phyloP scores from a whole-genome alignment of 2,888 invertebrate species.

The Folsomia manolachei region DNA sequence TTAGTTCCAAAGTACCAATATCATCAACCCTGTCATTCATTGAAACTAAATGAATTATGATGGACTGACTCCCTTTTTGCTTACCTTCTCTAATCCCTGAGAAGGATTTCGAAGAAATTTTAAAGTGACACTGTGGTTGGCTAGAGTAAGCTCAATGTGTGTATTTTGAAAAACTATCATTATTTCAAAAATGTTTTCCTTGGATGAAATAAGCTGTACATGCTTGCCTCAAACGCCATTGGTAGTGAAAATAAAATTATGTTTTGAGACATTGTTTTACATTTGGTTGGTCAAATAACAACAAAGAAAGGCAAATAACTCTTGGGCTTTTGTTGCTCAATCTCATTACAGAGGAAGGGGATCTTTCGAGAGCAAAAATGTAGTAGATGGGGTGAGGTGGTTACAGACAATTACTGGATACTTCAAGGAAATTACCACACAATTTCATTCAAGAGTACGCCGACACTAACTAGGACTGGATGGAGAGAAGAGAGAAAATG shows the following conservation, averaged over 20 bases:
- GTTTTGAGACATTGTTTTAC: no score
- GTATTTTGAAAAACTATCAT: no score
- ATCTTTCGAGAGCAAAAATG: no score
- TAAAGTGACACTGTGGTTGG: neutral
- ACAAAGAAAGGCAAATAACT: no score
- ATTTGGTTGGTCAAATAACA: no score
- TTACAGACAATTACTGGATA: neutral
- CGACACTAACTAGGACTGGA: no score
- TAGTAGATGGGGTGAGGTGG: neutral
- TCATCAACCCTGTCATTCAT: constrained; percentile 16
- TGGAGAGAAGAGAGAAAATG: neutral
- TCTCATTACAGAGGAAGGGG: neutral
- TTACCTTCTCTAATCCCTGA: neutral
- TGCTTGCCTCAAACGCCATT: no score
- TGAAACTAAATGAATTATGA: constrained; percentile 20
- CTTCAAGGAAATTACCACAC: neutral
- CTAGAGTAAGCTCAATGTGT: no score
- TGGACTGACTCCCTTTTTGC: neutral
- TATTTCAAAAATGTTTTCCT: no score
- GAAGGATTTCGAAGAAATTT: neutral
- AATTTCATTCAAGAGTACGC: neutral
- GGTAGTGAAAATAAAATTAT: no score
- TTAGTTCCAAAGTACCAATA: no score
- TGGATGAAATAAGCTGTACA: no score
- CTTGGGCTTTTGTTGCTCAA: neutral